These are phyloP conservation scores for Kryptolebias ocellatus DNA, from an alignment of 2,797 vertebrate genomes.

Conservation along the genomic window DNA sequence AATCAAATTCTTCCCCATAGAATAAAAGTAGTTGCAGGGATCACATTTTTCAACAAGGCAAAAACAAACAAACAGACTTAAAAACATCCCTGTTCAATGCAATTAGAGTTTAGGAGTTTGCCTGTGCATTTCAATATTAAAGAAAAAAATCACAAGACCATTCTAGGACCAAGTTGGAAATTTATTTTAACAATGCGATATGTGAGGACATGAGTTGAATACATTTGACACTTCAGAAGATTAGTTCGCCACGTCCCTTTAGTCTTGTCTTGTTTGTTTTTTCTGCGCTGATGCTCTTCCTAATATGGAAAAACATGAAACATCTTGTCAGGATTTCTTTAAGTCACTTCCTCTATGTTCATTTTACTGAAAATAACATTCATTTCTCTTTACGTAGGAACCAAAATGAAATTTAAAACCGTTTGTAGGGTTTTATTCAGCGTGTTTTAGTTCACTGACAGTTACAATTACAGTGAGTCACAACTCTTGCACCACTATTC, in stretches of 20 bases:
- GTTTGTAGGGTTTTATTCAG: too few relatives aligned
- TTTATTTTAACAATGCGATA: constrained; percentile 51
- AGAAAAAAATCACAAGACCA: constrained; percentile 39
- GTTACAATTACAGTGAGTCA: constrained; percentile 19
- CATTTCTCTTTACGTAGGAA: constrained; percentile 43
- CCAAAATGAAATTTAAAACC: neutral
- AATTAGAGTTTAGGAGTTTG: constrained; percentile 54
- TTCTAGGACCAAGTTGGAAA: constrained; percentile 59
- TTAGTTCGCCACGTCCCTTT: constrained; percentile 44
- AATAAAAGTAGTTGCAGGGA: constrained; percentile 66
- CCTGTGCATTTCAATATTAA: constrained; percentile 64
- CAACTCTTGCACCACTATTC: neutral
- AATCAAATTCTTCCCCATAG: constrained; percentile 44
- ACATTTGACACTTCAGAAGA: constrained; percentile 39
- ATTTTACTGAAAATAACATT: constrained; percentile 40
- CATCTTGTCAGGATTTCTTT: constrained; percentile 58
- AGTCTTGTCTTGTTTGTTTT: constrained; percentile 61
- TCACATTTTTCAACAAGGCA: constrained; percentile 56
- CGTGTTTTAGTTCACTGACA: constrained; percentile 20
- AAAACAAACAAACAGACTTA: too few relatives aligned
- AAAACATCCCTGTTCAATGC: constrained; percentile 31
- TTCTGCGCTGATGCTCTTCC: constrained; percentile 72
- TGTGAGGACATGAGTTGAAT: constrained; percentile 31
- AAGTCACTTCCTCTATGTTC: constrained; percentile 52
- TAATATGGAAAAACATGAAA: constrained; percentile 75